These are phyloP conservation scores for Scaptomyza reducta DNA, from an alignment of 2,888 invertebrate species.

Conservation along the genomic window DNA sequence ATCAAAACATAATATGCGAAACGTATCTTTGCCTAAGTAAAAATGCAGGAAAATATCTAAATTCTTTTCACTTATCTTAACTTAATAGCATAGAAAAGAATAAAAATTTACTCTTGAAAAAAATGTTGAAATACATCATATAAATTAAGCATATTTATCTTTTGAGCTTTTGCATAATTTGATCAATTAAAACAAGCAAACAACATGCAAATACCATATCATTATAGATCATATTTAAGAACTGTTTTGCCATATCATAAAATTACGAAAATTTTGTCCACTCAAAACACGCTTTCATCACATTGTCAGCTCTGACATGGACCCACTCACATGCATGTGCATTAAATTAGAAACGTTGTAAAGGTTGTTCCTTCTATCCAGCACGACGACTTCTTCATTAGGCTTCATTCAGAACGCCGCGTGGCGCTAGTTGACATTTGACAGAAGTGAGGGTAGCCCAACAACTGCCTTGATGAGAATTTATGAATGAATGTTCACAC, in stretches of 20 bases:
- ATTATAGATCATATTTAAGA: slow-evolving; percentile 25
- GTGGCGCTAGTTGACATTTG: slow-evolving; percentile 77
- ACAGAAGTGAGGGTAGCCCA: slow-evolving; percentile 43
- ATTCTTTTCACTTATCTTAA: too few species aligned
- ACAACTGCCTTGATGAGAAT: slow-evolving; percentile 63
- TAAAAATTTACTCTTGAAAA: too few species aligned
- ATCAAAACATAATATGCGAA: too few species aligned
- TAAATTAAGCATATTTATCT: too few species aligned
- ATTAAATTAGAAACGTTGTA: slow-evolving; percentile 27
- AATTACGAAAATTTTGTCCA: slow-evolving; percentile 8
- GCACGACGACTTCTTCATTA: slow-evolving; percentile 62
- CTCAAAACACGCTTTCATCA: slow-evolving; percentile 23
- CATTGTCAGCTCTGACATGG: slow-evolving; percentile 43
- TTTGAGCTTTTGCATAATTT: too few species aligned
- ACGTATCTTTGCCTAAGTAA: too few species aligned
- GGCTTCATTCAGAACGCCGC: slow-evolving; percentile 68
- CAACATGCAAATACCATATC: slow-evolving; percentile 1
- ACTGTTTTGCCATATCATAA: slow-evolving; percentile 20
- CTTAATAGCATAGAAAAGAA: too few species aligned
- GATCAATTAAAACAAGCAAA: too few species aligned
- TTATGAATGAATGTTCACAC: slow-evolving; percentile 54
- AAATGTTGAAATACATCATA: too few species aligned
- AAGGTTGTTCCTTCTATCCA: slow-evolving; percentile 48
- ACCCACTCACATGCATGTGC: slow-evolving; percentile 14
- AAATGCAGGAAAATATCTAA: too few species aligned